Evolutionary conservation across 2,888 invertebrate species (phyloP), one percentile per base, ranked within the genome.

Genomic region (Hanleya hanleyi): DNA sequence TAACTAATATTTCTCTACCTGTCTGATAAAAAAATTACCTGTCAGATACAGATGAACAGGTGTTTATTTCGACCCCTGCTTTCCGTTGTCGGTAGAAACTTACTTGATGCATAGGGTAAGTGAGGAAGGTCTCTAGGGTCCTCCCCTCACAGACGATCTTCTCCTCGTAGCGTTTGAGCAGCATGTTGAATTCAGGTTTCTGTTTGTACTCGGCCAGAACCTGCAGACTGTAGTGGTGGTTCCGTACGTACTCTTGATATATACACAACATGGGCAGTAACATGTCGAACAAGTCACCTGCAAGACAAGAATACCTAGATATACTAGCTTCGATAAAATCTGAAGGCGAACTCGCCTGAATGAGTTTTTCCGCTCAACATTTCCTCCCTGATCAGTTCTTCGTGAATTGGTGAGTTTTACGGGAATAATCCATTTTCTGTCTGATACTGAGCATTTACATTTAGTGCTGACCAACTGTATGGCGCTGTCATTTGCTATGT

Each of bases 41-140:
- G n/a, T n/a, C n/a, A n/a, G n/a, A n/a, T n/a, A n/a, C n/a, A n/a
- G n/a, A n/a, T n/a, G n/a, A n/a, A n/a, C n/a, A n/a, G n/a, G n/a
- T n/a, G n/a, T n/a, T n/a, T n/a, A n/a, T n/a, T n/a, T n/a, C n/a
- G n/a, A n/a, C n/a, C n/a, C n/a, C n/a, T n/a, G n/a, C n/a, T n/a
- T n/a, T n/a, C n/a, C n/a, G n/a, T n/a, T n/a, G n/a, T n/a, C n/a
- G 47, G 47, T 2, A 18, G 7, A 7, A 22, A 64, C 75, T 85
- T 90, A 96, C 96, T 94, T 97, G 97, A 91, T 96, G 96, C 97
- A 97, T 97, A 26, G 97, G 97, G 91, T 96, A 97, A 1, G 96
- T 97, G 74, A 97, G 92, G 90, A 97, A 97, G 1, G 95, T 96
- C 91, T 97, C 97, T 81, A 97, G 90, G 3, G 96, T 95, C 68